Conservation (phyloP, 2,888 invertebrate species). For the Eustalomyia histrio region DNA sequence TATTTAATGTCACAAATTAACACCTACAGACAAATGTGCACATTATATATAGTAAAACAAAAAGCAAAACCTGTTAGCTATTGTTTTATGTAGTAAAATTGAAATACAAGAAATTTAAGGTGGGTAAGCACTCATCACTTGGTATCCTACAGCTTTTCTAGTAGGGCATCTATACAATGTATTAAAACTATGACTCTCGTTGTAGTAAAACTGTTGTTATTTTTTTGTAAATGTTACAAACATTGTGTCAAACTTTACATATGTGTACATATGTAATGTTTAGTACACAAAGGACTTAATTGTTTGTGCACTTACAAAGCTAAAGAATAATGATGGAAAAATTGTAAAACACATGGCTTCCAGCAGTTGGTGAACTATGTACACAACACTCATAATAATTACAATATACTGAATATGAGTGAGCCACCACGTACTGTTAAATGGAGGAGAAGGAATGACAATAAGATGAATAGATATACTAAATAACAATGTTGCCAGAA, state of each 20-base stretch:
- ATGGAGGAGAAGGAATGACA: background rate
- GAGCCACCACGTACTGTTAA: background rate
- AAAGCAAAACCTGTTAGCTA: too few relatives aligned
- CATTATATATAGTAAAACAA: background rate
- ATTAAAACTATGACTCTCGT: too few relatives aligned
- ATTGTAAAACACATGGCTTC: constrained; percentile 11
- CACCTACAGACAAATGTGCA: constrained; percentile 39
- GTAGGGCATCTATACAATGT: too few relatives aligned
- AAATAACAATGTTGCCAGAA: background rate
- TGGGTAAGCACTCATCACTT: too few relatives aligned
- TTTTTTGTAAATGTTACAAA: too few relatives aligned
- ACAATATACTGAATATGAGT: too few relatives aligned
- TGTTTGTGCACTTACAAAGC: constrained; percentile 23
- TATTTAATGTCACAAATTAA: constrained; percentile 56
- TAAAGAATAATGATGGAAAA: constrained; percentile 31
- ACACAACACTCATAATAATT: background rate
- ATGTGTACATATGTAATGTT: background rate
- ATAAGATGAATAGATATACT: constrained; percentile 14
- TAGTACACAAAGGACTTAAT: background rate
- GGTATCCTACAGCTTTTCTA: too few relatives aligned
- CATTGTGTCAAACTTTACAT: too few relatives aligned
- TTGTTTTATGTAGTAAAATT: too few relatives aligned
- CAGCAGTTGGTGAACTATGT: background rate
- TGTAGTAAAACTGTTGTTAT: too few relatives aligned
- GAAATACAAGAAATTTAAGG: too few relatives aligned